These are phyloP conservation scores for Macrotrachela quadricornifera DNA, from an alignment of 1,140 invertebrate species.

Conservation along the genomic window DNA sequence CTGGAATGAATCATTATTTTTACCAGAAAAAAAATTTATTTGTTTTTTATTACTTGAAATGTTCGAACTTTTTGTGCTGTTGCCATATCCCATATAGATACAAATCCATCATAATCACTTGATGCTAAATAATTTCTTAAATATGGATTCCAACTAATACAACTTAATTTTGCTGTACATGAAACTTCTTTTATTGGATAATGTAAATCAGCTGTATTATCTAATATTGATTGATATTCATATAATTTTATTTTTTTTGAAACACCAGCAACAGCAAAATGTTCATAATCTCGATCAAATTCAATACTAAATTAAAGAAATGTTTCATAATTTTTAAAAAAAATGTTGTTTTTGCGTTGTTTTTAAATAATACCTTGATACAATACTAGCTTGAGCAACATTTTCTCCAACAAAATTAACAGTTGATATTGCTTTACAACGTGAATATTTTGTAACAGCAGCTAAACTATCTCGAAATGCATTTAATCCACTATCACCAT, in stretches of 20 bases:
- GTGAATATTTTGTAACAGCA: too few relatives aligned
- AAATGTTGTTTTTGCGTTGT: too few relatives aligned
- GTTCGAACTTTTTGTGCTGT: conserved; percentile 45
- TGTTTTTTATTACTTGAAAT: conserved; percentile 27
- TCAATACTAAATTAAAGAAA: conserved; percentile 38
- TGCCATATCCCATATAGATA: conserved; percentile 73
- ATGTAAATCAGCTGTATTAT: conserved; percentile 63
- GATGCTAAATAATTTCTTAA: conserved; percentile 68
- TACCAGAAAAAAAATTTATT: neutral
- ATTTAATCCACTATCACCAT: too few relatives aligned
- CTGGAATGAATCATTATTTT: conserved; percentile 35
- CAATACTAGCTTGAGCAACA: too few relatives aligned
- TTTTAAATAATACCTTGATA: too few relatives aligned
- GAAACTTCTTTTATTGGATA: conserved; percentile 77
- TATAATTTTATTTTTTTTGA: conserved; percentile 62
- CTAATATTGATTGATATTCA: conserved; percentile 63
- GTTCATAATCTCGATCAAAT: conserved; percentile 87
- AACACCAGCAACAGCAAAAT: conserved; percentile 83
- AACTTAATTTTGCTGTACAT: conserved; percentile 80
- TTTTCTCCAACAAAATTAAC: too few relatives aligned
- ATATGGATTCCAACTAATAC: conserved; percentile 78
- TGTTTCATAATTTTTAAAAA: too few relatives aligned
- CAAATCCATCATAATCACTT: conserved; percentile 83
- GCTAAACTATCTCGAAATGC: too few relatives aligned
- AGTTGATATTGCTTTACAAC: too few relatives aligned